These are phyloP conservation scores for Philonicus albiceps DNA, from an alignment of 2,888 invertebrate genomes.

Conservation along the genomic window DNA sequence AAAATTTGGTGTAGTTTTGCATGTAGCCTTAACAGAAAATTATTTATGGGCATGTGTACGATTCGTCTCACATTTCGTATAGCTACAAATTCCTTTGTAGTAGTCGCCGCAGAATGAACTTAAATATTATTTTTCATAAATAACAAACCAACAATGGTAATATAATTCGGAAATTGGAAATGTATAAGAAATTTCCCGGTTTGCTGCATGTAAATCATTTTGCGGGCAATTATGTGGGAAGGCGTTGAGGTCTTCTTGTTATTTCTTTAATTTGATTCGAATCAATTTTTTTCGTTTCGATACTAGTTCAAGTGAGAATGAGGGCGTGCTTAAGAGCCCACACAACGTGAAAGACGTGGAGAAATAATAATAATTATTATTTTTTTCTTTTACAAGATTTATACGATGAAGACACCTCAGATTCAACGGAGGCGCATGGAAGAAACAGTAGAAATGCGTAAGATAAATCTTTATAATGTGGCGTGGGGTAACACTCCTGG, in stretches of 20 bases:
- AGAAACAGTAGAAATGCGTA: background rate
- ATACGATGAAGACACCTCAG: background rate
- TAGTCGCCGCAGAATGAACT: too few relatives aligned
- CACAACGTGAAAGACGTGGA: background rate
- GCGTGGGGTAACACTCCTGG: background rate
- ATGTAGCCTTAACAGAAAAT: too few relatives aligned
- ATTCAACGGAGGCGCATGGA: background rate
- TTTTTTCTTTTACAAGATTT: background rate
- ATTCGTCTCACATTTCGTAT: too few relatives aligned
- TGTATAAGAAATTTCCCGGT: too few relatives aligned
- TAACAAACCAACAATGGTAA: background rate
- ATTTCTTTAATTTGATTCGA: background rate
- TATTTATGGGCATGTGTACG: too few relatives aligned
- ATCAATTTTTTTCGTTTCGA: background rate
- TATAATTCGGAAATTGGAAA: background rate
- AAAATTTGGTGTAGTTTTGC: too few relatives aligned
- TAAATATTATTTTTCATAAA: background rate
- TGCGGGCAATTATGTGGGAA: background rate
- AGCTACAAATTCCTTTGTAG: too few relatives aligned
- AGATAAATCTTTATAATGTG: background rate
- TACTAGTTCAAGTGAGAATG: background rate
- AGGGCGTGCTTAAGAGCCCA: background rate
- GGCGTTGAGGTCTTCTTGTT: background rate
- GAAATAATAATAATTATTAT: background rate
- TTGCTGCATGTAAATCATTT: background rate